Base-by-base conservation (phyloP, 1,140 invertebrate species). In the Bathynomus jamesi region DNA sequence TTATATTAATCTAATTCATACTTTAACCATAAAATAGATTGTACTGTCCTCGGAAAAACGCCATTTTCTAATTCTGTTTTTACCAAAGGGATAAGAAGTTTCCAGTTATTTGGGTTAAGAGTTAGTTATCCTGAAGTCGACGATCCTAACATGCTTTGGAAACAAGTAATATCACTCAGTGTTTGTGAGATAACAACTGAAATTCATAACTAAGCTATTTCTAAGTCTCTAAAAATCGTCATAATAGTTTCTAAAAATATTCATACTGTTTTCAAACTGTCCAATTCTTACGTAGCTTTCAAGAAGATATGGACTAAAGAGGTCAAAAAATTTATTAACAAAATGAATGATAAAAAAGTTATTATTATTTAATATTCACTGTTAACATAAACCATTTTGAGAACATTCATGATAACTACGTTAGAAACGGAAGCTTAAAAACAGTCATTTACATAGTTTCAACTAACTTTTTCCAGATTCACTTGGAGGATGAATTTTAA, bases 401-500 rank as follows among this genome's bases (percentile, higher is more conserved):
- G 5, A 53, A 53, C 2, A 53, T 53, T 53, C 17, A 17, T 53
- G 40, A 21, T 3, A 53, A 53, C 40, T 53, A 53, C 40, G 21
- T 53, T 53, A 53, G 21, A 21, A 53, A 11, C 40, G 13, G 40
- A 53, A 53, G 21, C 21, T 53, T 53, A 53, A 53, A 53, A 53
- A 17, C 40, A 53, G 40, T 53, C 21, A 17, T 53, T 53, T 17
- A 53, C 21, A 13, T 29, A 53, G 25, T 30, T 67, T 60, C 32
- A 70, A 76, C 75, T 76, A 76, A 76, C 75, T 76, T 76, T 76
- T 76, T 46, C 75, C 75, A 61, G 68, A 28, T 24, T 76, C 75
- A 71, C 71, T 62, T 40, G 75, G 75, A 29, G 75, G 75, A 66
- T 76, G 75, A 25, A 76, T 72, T 76, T 76, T 76, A 71, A 76